Evolutionary conservation across 2,113 vertebrate species (phyloP), one percentile per base, ranked within the genome.

Genomic region (Nanorana parkeri): DNA sequence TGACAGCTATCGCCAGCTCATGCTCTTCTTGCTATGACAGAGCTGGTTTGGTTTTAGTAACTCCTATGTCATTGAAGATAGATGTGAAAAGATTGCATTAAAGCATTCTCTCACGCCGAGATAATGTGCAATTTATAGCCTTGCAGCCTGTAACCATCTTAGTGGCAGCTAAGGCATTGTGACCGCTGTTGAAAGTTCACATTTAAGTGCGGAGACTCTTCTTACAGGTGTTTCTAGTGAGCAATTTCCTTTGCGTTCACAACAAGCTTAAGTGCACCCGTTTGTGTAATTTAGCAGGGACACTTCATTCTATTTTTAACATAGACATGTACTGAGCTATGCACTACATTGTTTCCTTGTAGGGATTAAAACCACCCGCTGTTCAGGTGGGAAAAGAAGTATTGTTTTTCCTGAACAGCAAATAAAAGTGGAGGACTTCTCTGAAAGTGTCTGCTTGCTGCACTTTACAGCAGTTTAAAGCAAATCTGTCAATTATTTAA

Each of bases 101-200:
- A 79, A 79, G 56, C 52, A 36, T 67, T 67, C 66, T 28, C 41
- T 17, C 51, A 60, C 56, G 64, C 76, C 5, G 77, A 69, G 66
- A 79, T 79, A 79, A 79, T 68, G 66, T 56, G 32, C 65, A 26
- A 69, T 47, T 68, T 68, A 32, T 26, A 69, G 56, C 24, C 52
- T 20, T 36, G 77, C 41, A 79, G 17, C 28, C 65, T 36, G 67
- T 54, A 78, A 78, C 41, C 24, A 15, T 15, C 29, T 19, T 52
- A 78, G 8, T 1, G 41, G 32, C 72, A 19, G 65, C 17, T 10
- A 21, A 60, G n/a, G 19, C 47, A 6, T 67, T 64, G 17, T 66
- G 61, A 28, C 61, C 60, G 47, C 47, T 58, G 51, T n/a, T 19
- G 28, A 69, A 68, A 78, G 77, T 78, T 78, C 77, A 68, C 64